Conservation (phyloP, 2,888 invertebrate species). For the Orthosia gracilis region DNA sequence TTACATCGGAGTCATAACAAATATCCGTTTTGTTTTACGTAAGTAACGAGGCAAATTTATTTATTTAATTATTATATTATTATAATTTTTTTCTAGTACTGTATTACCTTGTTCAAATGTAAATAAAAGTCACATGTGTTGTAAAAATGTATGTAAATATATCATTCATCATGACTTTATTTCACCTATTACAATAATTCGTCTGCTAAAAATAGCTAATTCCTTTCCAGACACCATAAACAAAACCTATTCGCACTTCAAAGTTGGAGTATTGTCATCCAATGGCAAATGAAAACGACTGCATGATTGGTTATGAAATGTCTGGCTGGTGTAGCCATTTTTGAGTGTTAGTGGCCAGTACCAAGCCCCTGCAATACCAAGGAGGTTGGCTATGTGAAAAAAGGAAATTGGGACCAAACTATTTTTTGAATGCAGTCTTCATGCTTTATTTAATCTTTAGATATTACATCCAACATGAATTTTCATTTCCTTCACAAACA, state of each 20-base stretch:
- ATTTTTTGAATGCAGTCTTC: no score
- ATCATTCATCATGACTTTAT: conserved; percentile 49
- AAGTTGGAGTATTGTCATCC: conserved; percentile 15
- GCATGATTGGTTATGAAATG: not conserved
- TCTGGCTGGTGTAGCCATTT: not conserved
- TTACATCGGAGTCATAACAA: no score
- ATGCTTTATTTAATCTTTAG: not conserved
- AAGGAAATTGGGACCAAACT: not conserved
- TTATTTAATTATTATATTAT: no score
- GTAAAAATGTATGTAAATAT: conserved; percentile 37
- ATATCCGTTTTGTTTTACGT: no score
- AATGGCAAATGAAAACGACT: conserved; percentile 14
- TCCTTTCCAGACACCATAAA: conserved; percentile 35
- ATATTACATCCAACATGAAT: not conserved
- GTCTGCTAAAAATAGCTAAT: conserved; percentile 27
- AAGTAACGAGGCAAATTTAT: no score
- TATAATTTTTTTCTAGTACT: not conserved
- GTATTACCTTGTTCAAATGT: conserved; percentile 11
- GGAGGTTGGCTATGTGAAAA: not conserved
- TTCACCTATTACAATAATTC: conserved; percentile 32
- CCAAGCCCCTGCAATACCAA: not conserved
- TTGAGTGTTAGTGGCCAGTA: not conserved
- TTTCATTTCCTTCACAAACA: conserved; percentile 9
- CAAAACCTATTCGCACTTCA: conserved; percentile 17
- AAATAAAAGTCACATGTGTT: conserved; percentile 44